Base-by-base conservation (phyloP, 2,888 invertebrate genomes). In the Agrotis segetum region DNA sequence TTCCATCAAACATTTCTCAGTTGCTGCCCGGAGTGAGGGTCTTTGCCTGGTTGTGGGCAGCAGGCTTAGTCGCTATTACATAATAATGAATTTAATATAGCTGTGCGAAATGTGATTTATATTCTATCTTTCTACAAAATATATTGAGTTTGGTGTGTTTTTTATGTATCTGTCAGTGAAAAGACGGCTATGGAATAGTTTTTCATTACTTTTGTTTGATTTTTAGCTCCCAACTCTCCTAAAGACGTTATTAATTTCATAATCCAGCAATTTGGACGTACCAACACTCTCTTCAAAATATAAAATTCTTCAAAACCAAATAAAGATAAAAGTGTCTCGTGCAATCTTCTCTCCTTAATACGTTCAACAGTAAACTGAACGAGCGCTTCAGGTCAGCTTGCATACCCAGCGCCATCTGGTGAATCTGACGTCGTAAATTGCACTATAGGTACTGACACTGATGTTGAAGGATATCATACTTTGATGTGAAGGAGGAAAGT, bases 381-480 rank as follows among this genome's bases (percentile, higher is more conserved):
- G 53, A 61, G 56, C 14, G n/a, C n/a, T 49, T 59, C 62, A 71
- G 46, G 49, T 60, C 70, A 59, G 60, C 53, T 53, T 59, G 80
- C 66, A 71, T 67, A 47, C 50, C 29, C 66, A 70, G 46, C 74
- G 58, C 49, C 79, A 79, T 74, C 80, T 83, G 79, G 52, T 58
- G 62, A 50, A 40, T 59, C 47, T 60, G 50, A 60, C 5, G 34
- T 68, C 62, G 53, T 73, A 82, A 80, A 74, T 24, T 59, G 55
- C 47, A 68, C 63, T 60, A 79, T 56, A 68, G 29, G 0, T 50
- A 21, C 40, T 52, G 19, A 62, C 29, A 49, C 47, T 61, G 46
- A 44, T 53, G 44, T 34, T n/a, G 24, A 19, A 5, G 21, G 17
- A 82, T 74, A 53, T 5, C 71, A 49, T 21, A 61, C 74, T 74